Evolutionary conservation across 2,888 invertebrate genomes (phyloP).

Genomic region (Pollenia amentaria): DNA sequence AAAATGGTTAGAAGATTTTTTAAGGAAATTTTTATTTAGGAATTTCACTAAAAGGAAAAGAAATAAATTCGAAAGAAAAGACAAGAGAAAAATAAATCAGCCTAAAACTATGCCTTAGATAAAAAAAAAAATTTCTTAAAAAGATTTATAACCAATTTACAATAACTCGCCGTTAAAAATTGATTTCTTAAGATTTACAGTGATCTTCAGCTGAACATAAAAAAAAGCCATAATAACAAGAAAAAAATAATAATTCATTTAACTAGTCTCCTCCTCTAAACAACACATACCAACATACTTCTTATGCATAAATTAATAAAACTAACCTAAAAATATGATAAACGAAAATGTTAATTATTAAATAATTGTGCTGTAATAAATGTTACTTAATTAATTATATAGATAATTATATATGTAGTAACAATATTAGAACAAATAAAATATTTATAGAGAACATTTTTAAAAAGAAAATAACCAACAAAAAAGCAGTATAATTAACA

Average conservation of each 20-base stretch:
- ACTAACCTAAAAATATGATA: conserved; percentile 36
- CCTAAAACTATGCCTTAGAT: neutral
- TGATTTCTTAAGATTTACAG: no score
- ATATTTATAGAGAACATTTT: conserved; percentile 10
- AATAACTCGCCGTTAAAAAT: no score
- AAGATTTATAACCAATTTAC: neutral
- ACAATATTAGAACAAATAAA: conserved; percentile 33
- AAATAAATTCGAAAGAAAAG: neutral
- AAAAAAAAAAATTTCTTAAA: conserved; percentile 1
- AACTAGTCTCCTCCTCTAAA: neutral
- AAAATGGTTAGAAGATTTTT: conserved; percentile 60
- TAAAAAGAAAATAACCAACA: conserved; percentile 9
- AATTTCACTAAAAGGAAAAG: neutral
- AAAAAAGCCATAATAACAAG: conserved; percentile 77
- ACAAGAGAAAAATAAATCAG: neutral
- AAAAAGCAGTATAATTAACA: neutral
- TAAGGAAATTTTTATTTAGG: conserved; percentile 41
- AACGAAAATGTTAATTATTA: conserved; percentile 36
- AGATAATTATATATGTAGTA: conserved; percentile 2
- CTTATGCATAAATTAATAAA: conserved; percentile 57
- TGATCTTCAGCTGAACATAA: conserved; percentile 43
- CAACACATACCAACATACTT: conserved; percentile 37
- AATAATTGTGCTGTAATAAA: conserved; percentile 60
- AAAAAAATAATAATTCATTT: conserved; percentile 55
- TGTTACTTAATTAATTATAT: conserved; percentile 37